Evolutionary conservation across 2,888 invertebrate genomes (phyloP), one percentile per base, ranked within the genome.

Genomic region (Copidosoma aretas): DNA sequence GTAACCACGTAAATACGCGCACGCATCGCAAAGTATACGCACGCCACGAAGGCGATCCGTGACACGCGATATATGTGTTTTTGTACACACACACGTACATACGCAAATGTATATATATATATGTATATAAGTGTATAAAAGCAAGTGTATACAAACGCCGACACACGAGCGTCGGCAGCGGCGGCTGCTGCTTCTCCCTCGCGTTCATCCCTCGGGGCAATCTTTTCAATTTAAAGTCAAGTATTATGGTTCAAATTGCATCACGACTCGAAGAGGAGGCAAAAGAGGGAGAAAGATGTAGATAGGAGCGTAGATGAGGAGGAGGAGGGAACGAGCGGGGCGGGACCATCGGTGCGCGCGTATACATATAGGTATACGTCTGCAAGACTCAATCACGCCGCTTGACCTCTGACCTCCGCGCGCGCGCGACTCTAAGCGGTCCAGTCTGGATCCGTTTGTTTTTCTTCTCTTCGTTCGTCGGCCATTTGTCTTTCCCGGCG

Each of bases 151-250:
- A 53, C 8, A 58, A 39, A n/a, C n/a, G 24, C 15, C 51, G 24
- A 41, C 19, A 58, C n/a, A 21, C 32, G 58, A 56, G 60, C n/a
- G n/a, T n/a, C n/a, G n/a, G n/a, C n/a, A n/a, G n/a, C n/a, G n/a
- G n/a, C n/a, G n/a, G n/a, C n/a, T n/a, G n/a, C n/a, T n/a, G n/a
- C 64, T 41, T 80, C 81, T 81, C 80, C 80, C 82, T 82, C 78
- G 78, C 81, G 80, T 67, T 61, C 71, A 64, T 69, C 69, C 82
- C 82, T 81, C 78, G 80, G 81, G 82, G 82, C 83, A 82, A 83
- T 83, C 82, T 83, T 83, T 83, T 83, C 83, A 83, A 83, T 83
- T 83, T 83, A 83, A 83, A 83, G 83, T 83, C 83, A 83, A 83
- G 83, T 80, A 83, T 83, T 83, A 82, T 83, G 78, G 82, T 79